Conservation (phyloP, 2,113 vertebrate species). For the Thamnophis sirtalis region DNA sequence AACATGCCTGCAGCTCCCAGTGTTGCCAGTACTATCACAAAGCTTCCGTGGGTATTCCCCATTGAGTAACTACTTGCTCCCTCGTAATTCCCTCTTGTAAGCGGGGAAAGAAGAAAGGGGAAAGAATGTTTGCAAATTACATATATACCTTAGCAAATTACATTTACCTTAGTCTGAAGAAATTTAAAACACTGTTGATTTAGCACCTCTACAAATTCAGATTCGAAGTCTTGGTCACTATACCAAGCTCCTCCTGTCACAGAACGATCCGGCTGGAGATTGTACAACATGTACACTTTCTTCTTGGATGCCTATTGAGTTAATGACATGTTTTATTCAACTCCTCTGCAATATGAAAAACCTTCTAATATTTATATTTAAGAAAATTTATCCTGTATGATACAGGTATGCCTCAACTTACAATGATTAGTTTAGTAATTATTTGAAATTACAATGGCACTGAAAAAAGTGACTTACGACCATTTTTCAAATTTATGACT, state of each 20-base stretch:
- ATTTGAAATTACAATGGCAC: neutral
- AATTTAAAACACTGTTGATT: conserved; percentile 99
- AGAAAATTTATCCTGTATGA: neutral
- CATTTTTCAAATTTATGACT: neutral
- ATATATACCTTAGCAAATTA: neutral
- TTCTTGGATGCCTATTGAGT: conserved; percentile 90
- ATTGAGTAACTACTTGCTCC: neutral
- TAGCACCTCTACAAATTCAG: conserved; percentile 96
- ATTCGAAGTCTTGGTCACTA: conserved; percentile 98
- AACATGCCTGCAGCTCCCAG: neutral
- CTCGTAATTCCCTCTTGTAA: neutral
- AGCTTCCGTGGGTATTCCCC: neutral
- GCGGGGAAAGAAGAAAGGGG: neutral
- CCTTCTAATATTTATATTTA: neutral
- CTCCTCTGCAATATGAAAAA: neutral
- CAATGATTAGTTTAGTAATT: neutral
- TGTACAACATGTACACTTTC: conserved; percentile 98
- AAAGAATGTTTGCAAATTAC: neutral
- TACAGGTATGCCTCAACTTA: neutral
- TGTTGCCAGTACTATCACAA: neutral
- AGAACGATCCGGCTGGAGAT: conserved; percentile 92
- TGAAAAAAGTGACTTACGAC: neutral
- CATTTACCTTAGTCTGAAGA: conserved; percentile 88
- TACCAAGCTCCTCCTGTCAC: conserved; percentile 98
- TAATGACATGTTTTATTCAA: conserved; percentile 16